Evolutionary conservation across 2,888 invertebrate species (phyloP).

Genomic region (Pterostichus madidus): DNA sequence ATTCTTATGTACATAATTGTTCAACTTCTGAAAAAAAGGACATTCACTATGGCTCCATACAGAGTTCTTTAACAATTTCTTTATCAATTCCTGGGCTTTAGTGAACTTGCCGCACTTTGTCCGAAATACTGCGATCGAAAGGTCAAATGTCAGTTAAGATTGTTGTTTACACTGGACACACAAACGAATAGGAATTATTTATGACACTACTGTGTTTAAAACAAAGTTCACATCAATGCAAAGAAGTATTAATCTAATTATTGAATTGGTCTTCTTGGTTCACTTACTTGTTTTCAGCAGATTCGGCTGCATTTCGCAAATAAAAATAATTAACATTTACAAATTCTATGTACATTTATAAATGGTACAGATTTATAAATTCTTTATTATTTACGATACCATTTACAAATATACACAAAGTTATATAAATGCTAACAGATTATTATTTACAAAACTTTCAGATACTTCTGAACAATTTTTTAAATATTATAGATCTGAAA

Average conservation of each 20-base stretch:
- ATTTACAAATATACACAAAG: no score
- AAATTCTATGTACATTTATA: not conserved
- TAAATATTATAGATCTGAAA: no score
- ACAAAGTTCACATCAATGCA: slow-evolving; percentile 19
- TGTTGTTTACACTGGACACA: slow-evolving; percentile 38
- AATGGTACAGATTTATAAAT: no score
- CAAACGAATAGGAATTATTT: slow-evolving; percentile 36
- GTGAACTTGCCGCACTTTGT: slow-evolving; percentile 7
- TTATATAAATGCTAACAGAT: no score
- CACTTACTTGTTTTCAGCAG: slow-evolving; percentile 8
- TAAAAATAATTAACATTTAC: not conserved
- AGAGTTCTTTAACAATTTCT: not conserved
- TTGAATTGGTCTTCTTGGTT: slow-evolving; percentile 41
- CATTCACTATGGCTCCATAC: slow-evolving; percentile 12
- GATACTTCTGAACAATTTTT: no score
- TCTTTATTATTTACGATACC: no score
- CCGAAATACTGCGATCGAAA: not conserved
- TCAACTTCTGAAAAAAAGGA: not conserved
- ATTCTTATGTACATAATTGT: not conserved
- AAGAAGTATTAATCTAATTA: slow-evolving; percentile 34
- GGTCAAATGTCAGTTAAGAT: not conserved
- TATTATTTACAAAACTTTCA: no score
- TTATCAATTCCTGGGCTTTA: slow-evolving; percentile 54
- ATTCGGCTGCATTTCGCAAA: slow-evolving; percentile 1
- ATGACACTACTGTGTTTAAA: slow-evolving; percentile 27